These are phyloP conservation scores for Leiothrix lutea DNA, from an alignment of 2,113 vertebrate genomes.

Conservation along the genomic window DNA sequence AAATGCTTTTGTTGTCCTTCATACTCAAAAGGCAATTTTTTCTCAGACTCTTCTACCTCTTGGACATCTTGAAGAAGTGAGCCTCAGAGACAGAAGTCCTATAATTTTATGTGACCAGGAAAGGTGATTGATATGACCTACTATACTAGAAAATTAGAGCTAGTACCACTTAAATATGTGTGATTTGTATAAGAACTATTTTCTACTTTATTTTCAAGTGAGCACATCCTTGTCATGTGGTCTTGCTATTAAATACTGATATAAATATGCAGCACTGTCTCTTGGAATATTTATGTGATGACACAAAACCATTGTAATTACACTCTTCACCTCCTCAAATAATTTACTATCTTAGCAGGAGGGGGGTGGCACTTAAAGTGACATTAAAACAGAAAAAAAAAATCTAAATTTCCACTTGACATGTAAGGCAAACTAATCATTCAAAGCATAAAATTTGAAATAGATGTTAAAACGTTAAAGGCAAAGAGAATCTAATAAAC, in stretches of 20 bases:
- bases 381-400: not conserved
- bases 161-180: not conserved
- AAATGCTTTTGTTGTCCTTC: not conserved
- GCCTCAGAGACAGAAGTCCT: not conserved
- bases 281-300: not conserved
- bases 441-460: not conserved
- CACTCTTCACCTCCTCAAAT: not conserved
- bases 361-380: not conserved
- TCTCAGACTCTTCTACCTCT: not conserved
- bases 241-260: not conserved
- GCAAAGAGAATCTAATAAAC: not conserved
- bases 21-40: not conserved
- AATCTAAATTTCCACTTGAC: not conserved
- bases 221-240: not conserved
- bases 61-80: not conserved
- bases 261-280: not conserved
- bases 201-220: not conserved
- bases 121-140: not conserved
- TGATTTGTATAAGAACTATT: not conserved
- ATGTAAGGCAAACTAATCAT: not conserved
- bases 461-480: not conserved
- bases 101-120: not conserved
- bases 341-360: not conserved
- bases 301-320: not conserved
- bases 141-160: not conserved